phyloP scores from a whole-genome alignment of 2,797 vertebrate species.

The Aeoliscus strigatus region DNA sequence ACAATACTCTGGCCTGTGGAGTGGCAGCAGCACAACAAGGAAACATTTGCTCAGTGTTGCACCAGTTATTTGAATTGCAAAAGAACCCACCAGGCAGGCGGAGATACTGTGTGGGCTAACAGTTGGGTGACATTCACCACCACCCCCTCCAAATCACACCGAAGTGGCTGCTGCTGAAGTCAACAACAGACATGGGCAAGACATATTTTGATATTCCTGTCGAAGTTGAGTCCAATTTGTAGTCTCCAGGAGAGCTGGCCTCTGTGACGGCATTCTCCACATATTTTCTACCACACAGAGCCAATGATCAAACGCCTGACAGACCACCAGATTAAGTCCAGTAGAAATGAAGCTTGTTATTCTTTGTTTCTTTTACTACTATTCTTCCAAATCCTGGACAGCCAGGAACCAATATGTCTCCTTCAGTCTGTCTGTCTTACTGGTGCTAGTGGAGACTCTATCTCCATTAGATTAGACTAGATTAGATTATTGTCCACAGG shows the following conservation, averaged over 20 bases:
- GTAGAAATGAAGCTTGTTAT: slow-evolving; percentile 4
- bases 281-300: slow-evolving; percentile 18
- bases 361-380: background rate
- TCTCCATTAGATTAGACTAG: slow-evolving; percentile 10
- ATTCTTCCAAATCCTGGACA: slow-evolving; percentile 7
- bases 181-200: slow-evolving; percentile 16
- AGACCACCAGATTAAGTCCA: slow-evolving; percentile 4
- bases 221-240: slow-evolving; percentile 1
- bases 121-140: slow-evolving; percentile 24
- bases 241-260: slow-evolving; percentile 4
- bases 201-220: background rate
- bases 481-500: background rate
- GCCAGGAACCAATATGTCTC: slow-evolving; percentile 10
- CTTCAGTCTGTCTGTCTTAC: slow-evolving; percentile 20
- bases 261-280: slow-evolving; percentile 16
- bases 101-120: slow-evolving; percentile 22
- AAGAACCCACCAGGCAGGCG: slow-evolving; percentile 34
- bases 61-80: slow-evolving; percentile 68
- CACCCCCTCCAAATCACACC: slow-evolving; percentile 17
- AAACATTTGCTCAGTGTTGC: slow-evolving; percentile 52
- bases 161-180: slow-evolving; percentile 14
- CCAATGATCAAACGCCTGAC: slow-evolving; percentile 5
- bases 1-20: slow-evolving; percentile 37
- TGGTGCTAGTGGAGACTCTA: too few relatives aligned
- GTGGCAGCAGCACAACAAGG: slow-evolving; percentile 44